Conservation (phyloP, 2,113 vertebrate species). For the Aplodontia rufa region DNA sequence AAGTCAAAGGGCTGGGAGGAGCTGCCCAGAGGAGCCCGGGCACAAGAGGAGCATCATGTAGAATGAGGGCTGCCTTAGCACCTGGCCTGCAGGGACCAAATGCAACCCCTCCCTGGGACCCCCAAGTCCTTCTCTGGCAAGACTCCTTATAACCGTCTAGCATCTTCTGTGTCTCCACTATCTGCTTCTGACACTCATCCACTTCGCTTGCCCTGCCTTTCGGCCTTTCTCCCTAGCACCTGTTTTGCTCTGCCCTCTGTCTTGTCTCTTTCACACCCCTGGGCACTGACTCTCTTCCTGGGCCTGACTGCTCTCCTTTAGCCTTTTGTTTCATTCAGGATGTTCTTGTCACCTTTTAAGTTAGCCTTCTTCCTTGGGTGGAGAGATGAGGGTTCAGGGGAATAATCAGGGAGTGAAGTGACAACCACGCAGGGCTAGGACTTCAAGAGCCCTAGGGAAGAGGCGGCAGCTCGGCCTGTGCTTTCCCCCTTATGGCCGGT, state of each 20-base stretch:
- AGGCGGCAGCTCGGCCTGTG: not conserved
- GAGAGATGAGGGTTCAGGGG: not conserved
- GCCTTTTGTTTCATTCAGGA: not conserved
- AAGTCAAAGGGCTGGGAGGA: not conserved
- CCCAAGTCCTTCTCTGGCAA: not conserved
- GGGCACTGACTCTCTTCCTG: not conserved
- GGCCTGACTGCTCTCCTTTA: not conserved
- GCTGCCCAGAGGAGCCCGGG: not conserved
- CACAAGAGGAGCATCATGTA: not conserved
- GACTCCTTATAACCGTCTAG: not conserved
- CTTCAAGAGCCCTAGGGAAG: not conserved
- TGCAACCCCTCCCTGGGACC: not conserved
- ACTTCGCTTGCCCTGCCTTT: too few species aligned
- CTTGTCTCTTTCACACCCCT: not conserved
- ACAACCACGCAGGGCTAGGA: too few species aligned
- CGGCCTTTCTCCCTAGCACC: not conserved
- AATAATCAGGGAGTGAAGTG: too few species aligned
- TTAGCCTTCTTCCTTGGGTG: not conserved
- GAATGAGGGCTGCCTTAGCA: not conserved
- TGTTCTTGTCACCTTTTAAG: not conserved
- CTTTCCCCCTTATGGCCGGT: conserved; percentile 43
- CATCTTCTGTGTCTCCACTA: not conserved
- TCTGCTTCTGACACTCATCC: not conserved
- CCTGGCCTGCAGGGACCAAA: not conserved
- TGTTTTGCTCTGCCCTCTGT: not conserved